Evolutionary conservation across 2,113 vertebrate genomes (phyloP), one percentile per base, ranked within the genome.

Genomic region (Siniperca knerii): DNA sequence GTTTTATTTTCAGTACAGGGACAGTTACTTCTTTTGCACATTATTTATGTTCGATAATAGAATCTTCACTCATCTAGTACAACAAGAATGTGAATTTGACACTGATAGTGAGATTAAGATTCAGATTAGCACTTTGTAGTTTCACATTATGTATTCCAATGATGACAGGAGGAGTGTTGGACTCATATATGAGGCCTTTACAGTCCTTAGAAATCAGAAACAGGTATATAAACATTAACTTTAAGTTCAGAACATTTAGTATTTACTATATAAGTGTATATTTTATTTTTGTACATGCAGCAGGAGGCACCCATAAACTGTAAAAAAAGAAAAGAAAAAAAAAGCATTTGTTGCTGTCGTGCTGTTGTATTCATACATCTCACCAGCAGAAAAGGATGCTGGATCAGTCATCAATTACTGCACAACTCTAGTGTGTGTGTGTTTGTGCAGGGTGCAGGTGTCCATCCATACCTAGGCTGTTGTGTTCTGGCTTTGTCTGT

Each of bases 391-490:
- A 40, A 61, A 40, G 4, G 21, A 4, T 73, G 70, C 57, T 35
- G 37, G 37, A 42, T 66, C 37, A 62, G 15, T 62, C 37, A 20
- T 37, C 8, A 66, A 5, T 42, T 42, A 40, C 37, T 42, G 21
- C 61, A 21, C 61, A 64, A 11, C 61, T 64, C 50, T 18, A 18
- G 29, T 62, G 60, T 62, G 33, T 72, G 52, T 83, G 25, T 82
- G 8, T 77, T 13, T 85, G 44, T 79, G 58, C 72, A 97, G 97
- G 84, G 81, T 44, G 96, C 97, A 91, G 96, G 96, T 61, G 96
- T 93, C 74, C 97, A 97, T 90, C 95, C 97, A 0, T 96, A 94
- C 78, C 91, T 97, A 0, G 97, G 97, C 46, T 97, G 96, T 68
- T 44, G 89, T 0, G 93, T 97, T 83, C 89, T 96, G 95, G 71